These are phyloP conservation scores for Stomatorhinus ivindoensis DNA, from an alignment of 2,113 vertebrate genomes.

Conservation along the genomic window DNA sequence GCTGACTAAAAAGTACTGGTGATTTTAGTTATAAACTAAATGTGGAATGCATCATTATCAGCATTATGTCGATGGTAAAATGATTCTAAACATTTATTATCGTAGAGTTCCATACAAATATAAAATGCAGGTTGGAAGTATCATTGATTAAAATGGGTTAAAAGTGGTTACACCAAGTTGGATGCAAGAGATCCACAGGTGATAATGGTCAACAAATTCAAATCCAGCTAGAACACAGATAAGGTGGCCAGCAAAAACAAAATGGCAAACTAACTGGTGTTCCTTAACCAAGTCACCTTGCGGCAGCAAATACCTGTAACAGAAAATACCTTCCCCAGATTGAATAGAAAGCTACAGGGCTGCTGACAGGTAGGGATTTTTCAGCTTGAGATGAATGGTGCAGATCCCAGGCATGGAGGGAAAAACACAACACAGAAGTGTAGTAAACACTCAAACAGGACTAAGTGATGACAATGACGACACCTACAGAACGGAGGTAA, in stretches of 20 bases:
- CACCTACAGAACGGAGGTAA: not conserved
- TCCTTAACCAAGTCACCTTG: not conserved
- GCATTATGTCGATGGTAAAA: not conserved
- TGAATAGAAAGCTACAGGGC: not conserved
- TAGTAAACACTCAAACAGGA: not conserved
- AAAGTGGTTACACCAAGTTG: not conserved
- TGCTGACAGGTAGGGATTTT: not conserved
- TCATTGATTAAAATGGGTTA: not conserved
- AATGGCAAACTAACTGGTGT: not conserved
- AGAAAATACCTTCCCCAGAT: not conserved
- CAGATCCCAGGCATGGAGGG: not conserved
- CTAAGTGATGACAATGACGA: not conserved
- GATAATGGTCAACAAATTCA: not conserved
- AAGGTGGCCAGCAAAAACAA: not conserved
- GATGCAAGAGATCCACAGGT: not conserved
- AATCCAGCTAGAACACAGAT: not conserved
- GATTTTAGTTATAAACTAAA: not conserved
- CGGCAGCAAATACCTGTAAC: not conserved
- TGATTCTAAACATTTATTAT: not conserved
- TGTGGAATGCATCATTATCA: not conserved
- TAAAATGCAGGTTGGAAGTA: not conserved
- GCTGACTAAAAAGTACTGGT: not conserved
- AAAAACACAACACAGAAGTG: not conserved
- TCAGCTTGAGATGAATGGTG: not conserved
- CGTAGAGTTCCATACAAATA: not conserved